A percentile compares a stretch with the other conserved stretches of the same genome.
Evolutionary conservation across 2,888 invertebrate genomes (phyloP).

Genomic region (Yponomeuta sedellus): DNA sequence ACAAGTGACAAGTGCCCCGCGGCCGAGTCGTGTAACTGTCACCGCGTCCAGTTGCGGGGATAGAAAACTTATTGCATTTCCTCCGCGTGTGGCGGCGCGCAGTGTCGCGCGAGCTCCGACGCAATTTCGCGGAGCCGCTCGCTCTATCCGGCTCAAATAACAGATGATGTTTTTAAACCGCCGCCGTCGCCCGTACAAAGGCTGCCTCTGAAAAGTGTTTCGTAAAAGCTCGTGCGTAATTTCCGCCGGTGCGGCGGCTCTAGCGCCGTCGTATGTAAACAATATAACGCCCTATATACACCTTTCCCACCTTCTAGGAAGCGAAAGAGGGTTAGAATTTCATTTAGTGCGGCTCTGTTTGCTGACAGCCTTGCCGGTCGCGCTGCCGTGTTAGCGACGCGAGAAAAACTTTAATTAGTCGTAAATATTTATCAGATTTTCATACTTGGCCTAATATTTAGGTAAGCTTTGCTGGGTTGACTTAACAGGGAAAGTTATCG

Average conservation of each 20-base stretch:
- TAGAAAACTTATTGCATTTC: neutral
- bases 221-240: slow-evolving; percentile 10
- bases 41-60: neutral
- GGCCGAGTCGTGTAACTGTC: neutral
- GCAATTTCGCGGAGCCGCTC: neutral
- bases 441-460: neutral
- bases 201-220: slow-evolving; percentile 5
- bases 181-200: neutral
- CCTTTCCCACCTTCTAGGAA: neutral
- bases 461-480: no score
- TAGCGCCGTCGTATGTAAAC: slow-evolving; percentile 1
- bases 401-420: neutral
- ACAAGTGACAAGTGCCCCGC: neutral
- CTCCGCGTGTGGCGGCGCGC: neutral
- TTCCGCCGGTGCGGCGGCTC: neutral
- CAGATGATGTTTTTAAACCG: slow-evolving; percentile 5
- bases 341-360: slow-evolving; percentile 1
- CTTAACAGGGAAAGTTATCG: neutral
- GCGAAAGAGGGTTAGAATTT: slow-evolving; percentile 3
- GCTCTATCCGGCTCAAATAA: slow-evolving; percentile 1
- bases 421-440: neutral
- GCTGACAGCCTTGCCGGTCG: neutral
- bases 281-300: slow-evolving; percentile 7
- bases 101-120: neutral
- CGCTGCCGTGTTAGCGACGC: neutral